Evolutionary conservation across 2,888 invertebrate genomes (phyloP).

Genomic region (Eulithis testata): DNA sequence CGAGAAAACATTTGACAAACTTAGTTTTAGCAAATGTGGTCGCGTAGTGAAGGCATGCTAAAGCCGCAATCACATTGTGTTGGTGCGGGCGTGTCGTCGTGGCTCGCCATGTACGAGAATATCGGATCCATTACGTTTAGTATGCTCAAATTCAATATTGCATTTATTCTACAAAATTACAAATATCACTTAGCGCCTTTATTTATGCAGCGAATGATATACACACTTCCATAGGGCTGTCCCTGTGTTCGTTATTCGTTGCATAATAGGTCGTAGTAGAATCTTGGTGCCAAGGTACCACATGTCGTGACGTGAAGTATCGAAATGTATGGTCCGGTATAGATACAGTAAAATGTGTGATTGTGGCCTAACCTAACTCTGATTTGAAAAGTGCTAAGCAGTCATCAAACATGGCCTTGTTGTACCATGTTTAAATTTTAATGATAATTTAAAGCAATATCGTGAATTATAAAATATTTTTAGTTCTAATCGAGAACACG

Average conservation of each 20-base stretch:
- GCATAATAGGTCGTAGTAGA: too few relatives aligned
- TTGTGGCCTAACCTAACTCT: background rate
- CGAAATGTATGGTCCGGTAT: too few relatives aligned
- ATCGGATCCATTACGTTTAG: background rate
- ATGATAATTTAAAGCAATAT: constrained; percentile 24
- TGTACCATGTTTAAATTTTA: constrained; percentile 7
- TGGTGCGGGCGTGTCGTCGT: background rate
- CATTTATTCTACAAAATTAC: too few relatives aligned
- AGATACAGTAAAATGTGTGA: too few relatives aligned
- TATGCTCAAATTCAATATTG: too few relatives aligned
- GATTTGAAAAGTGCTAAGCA: background rate
- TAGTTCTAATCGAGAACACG: constrained; percentile 26
- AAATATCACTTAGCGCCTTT: too few relatives aligned
- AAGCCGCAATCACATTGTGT: background rate
- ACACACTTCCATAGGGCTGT: too few relatives aligned
- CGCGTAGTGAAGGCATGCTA: background rate
- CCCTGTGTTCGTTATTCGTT: too few relatives aligned
- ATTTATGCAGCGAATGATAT: too few relatives aligned
- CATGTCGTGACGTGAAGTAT: too few relatives aligned
- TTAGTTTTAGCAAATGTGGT: background rate
- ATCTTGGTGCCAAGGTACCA: too few relatives aligned
- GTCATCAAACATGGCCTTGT: background rate
- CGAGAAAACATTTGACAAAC: too few relatives aligned
- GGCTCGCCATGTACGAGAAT: background rate
- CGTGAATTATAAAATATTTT: constrained; percentile 23